These are phyloP conservation scores for Triops longicaudatus DNA, from an alignment of 1,140 invertebrate genomes.

Conservation along the genomic window DNA sequence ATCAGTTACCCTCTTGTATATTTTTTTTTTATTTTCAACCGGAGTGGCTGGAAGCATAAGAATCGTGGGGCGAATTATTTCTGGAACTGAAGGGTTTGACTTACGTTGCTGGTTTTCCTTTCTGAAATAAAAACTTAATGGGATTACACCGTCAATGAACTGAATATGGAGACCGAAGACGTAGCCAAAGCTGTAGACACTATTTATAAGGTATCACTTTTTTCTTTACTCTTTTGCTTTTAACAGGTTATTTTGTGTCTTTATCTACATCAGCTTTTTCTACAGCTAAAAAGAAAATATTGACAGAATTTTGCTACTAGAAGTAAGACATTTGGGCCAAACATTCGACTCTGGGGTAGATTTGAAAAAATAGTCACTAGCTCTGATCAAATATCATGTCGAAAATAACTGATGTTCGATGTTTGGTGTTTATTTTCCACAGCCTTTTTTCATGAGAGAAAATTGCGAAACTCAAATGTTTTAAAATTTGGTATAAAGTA, in stretches of 20 bases:
- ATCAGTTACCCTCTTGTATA: neutral
- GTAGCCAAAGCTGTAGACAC: slow-evolving; percentile 29
- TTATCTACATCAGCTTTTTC: no score
- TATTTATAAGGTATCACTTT: slow-evolving; percentile 29
- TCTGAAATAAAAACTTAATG: neutral
- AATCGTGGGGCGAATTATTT: neutral
- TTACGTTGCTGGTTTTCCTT: neutral
- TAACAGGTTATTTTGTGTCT: neutral
- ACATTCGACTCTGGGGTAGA: no score
- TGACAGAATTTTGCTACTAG: no score
- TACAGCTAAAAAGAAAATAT: no score
- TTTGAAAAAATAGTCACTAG: no score
- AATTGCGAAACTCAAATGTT: no score
- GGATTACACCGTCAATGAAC: neutral
- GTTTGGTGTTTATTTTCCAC: no score
- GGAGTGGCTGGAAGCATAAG: neutral
- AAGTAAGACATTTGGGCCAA: no score
- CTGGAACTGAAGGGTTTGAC: neutral
- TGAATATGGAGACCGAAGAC: slow-evolving; percentile 28
- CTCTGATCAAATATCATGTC: no score
- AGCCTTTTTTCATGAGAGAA: no score
- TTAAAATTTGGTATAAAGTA: no score
- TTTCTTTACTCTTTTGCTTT: neutral
- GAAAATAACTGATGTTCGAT: no score
- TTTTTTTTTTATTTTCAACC: neutral